Evolutionary conservation across 1,140 invertebrate genomes (phyloP).

Genomic region (Drosophila arawakana): DNA sequence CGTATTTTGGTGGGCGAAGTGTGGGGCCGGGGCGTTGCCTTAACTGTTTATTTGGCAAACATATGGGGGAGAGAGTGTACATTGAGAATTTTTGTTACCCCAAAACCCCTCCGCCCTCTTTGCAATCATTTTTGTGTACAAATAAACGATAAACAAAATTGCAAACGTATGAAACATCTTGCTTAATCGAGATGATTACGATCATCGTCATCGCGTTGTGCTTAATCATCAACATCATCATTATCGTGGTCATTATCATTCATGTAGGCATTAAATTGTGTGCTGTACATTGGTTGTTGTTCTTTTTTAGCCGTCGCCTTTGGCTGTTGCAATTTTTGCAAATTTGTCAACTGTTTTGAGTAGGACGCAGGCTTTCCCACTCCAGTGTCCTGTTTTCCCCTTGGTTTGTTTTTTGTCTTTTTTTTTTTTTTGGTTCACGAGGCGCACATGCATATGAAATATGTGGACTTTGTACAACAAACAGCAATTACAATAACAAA

Average conservation of each 20-base stretch:
- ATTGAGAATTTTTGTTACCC: not conserved
- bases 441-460: constrained; percentile 66
- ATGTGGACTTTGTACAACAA: constrained; percentile 54
- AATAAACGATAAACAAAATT: constrained; percentile 43
- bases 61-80: not conserved
- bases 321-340: constrained; percentile 70
- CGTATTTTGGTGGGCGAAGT: not conserved
- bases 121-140: constrained; percentile 20
- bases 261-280: constrained; percentile 5
- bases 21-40: not conserved
- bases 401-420: not conserved
- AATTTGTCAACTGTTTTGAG: constrained; percentile 70
- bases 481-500: constrained; percentile 34
- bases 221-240: constrained; percentile 18
- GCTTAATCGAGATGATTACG: constrained; percentile 33
- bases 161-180: constrained; percentile 38
- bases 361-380: no score
- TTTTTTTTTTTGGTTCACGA: constrained; percentile 36
- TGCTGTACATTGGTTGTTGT: not conserved
- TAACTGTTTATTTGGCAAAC: constrained; percentile 33
- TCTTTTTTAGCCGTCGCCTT: constrained; percentile 22
- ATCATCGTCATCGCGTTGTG: constrained; percentile 15
- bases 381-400: not conserved
- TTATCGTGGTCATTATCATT: not conserved
- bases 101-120: not conserved